Base-by-base conservation (phyloP, 92 coral and sea anemone species). In the Bergia puertoricense region DNA sequence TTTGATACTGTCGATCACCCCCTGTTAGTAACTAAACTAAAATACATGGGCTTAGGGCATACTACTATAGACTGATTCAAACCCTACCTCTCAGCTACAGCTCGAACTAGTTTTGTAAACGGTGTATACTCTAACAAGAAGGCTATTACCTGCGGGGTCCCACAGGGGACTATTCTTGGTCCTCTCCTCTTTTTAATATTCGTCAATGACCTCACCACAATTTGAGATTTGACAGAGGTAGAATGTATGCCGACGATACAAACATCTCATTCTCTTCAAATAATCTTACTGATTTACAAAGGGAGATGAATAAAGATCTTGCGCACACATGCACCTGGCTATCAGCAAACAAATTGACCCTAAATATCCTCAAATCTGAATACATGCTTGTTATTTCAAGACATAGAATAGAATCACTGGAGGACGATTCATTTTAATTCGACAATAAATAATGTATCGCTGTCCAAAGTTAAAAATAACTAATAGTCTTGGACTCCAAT, bases 1-100 rank as follows among this genome's bases (percentile, higher is more conserved):
- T 81, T 89, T 56, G 88, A 69, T 22, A 89, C 86, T 39, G 92
- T 85, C 23, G 79, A 89, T 37, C 86, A 89, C 71, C 22, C 65
- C 10, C 66, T 86, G 13, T 44, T 85, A 74, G n/a, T 42, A 7
- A 74, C 57, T 6, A 89, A 89, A 83, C 36, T 85, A 51, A 79
- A 78, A 8, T 51, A 84, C 67, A 75, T 59, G 40, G 81, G 86
- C 8, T 13, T 76, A 8, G 65, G 79, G 38, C 65, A 56, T 40
- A 77, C 80, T 18, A 86, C 90, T 42, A 51, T 84, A 4, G 16
- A 89, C 13, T 84, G 79, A 85, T 89, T 65, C 77, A 78, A 75
- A 36, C 85, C 92, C 8, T 77, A 68, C 39, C 75, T 83, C 30
- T 40, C 3, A 48, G 69, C 51, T n/a, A 56, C 85, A 74, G 68